A percentile compares a stretch with the other conserved stretches of the same genome.
These are phyloP conservation scores for Pyralis farinalis DNA, from an alignment of 2,888 invertebrate genomes.

Conservation along the genomic window DNA sequence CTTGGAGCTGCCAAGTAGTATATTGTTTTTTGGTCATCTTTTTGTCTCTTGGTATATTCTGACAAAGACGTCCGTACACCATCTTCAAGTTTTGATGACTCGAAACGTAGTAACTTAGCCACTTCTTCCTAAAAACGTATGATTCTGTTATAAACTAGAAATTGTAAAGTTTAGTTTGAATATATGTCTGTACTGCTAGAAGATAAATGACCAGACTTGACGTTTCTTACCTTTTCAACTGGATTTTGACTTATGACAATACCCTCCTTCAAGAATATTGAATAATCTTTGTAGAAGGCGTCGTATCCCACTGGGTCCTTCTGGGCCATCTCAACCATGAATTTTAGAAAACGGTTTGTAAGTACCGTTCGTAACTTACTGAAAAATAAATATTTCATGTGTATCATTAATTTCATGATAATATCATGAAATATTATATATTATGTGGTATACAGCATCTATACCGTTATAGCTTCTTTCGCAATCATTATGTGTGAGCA, in stretches of 20 bases:
- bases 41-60: slow-evolving; percentile 90
- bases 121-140: slow-evolving; percentile 88
- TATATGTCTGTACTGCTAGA: too few species aligned
- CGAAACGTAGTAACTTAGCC: slow-evolving; percentile 93
- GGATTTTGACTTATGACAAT: slow-evolving; percentile 92
- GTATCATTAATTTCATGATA: too few species aligned
- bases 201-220: slow-evolving; percentile 6
- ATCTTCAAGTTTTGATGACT: slow-evolving; percentile 89
- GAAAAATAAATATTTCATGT: slow-evolving; percentile 28
- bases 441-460: too few species aligned
- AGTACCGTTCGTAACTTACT: slow-evolving; percentile 91
- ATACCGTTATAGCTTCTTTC: too few species aligned
- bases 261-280: slow-evolving; percentile 96
- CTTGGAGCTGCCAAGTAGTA: slow-evolving; percentile 97
- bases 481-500: too few species aligned
- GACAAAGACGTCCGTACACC: slow-evolving; percentile 88
- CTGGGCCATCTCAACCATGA: slow-evolving; percentile 90
- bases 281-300: slow-evolving; percentile 95
- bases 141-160: not conserved
- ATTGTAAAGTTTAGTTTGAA: slow-evolving; percentile 1
- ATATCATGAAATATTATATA: too few species aligned
- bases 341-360: slow-evolving; percentile 91
- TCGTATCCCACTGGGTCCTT: slow-evolving; percentile 91
- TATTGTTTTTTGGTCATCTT: slow-evolving; percentile 90
- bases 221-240: slow-evolving; percentile 87